Conservation (phyloP, 2,888 invertebrate genomes). For the Macrosiphum euphorbiae region DNA sequence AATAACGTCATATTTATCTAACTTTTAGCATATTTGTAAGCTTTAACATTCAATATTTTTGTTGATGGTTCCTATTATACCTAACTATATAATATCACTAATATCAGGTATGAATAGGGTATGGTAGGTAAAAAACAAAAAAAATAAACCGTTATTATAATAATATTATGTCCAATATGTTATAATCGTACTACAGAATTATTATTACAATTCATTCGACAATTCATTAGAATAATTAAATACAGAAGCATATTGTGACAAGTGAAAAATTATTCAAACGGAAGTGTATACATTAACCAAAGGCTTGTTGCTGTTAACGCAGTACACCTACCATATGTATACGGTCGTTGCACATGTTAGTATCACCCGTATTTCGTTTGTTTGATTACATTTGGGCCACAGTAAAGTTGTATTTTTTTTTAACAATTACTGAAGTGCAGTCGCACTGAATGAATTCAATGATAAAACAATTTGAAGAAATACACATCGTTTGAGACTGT, state of each 20-base stretch:
- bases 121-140: neutral
- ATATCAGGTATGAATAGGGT: neutral
- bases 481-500: neutral
- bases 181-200: neutral
- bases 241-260: neutral
- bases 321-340: neutral
- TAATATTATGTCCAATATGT: neutral
- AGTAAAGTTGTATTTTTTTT: neutral
- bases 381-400: neutral
- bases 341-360: neutral
- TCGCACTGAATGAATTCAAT: neutral
- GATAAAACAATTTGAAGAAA: neutral
- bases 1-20: neutral
- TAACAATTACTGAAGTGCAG: neutral
- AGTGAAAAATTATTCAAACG: neutral
- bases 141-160: neutral
- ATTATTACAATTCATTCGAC: neutral
- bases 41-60: neutral
- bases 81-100: no score
- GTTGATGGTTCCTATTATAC: neutral
- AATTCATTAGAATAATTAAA: neutral
- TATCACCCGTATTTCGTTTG: neutral
- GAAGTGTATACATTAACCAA: neutral
- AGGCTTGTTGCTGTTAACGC: neutral
- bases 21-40: neutral